These are phyloP conservation scores for Alosa alosa DNA, from an alignment of 2,113 vertebrate genomes.

Conservation along the genomic window DNA sequence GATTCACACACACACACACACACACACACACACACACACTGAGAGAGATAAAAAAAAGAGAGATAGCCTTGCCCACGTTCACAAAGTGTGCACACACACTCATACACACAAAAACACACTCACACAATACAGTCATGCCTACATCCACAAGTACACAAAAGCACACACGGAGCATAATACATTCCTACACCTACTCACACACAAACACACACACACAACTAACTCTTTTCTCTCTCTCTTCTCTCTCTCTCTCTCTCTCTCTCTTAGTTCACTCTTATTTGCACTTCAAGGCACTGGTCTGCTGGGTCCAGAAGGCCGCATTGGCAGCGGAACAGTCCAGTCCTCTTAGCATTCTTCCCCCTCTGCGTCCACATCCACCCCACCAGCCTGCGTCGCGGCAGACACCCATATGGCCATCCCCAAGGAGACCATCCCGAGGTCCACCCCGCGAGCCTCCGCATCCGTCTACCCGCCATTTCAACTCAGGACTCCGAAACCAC, in stretches of 20 bases:
- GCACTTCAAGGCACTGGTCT: slow-evolving; percentile 63
- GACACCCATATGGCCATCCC: slow-evolving; percentile 1
- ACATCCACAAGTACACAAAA: neutral
- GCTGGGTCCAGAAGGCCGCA: slow-evolving; percentile 31
- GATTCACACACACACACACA: neutral
- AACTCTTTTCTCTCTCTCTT: too few species aligned
- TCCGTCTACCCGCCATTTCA: neutral
- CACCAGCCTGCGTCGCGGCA: neutral
- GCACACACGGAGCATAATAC: neutral
- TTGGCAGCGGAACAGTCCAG: slow-evolving; percentile 42
- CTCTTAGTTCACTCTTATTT: slow-evolving; percentile 50
- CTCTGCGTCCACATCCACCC: neutral
- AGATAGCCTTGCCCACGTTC: neutral
- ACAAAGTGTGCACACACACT: neutral
- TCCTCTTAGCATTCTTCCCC: slow-evolving; percentile 5
- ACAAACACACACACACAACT: neutral
- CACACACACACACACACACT: neutral
- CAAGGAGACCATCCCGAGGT: slow-evolving; percentile 22
- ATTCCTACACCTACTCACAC: neutral
- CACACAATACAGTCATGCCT: neutral
- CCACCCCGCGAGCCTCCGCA: slow-evolving; percentile 41
- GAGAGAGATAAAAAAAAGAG: neutral
- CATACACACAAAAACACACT: slow-evolving; percentile 5
- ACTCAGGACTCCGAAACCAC: neutral
- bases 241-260: neutral